phyloP scores from a whole-genome alignment of 2,888 invertebrate genomes.

The Luperina testacea region DNA sequence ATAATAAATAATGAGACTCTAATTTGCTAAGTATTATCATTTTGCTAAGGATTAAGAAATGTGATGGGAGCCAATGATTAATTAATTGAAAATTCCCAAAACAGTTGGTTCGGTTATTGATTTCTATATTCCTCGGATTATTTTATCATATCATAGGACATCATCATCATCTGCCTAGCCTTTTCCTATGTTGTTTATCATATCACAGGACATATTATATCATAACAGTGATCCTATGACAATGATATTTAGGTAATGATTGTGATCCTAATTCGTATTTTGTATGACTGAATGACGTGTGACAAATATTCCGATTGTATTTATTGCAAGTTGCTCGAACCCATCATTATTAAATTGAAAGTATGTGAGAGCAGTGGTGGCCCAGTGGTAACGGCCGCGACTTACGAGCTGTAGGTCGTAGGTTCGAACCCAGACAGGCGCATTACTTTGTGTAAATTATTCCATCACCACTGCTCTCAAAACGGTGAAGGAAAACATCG shows the following conservation, averaged over 20 bases:
- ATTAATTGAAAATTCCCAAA: not conserved
- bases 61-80: not conserved
- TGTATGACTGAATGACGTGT: not conserved
- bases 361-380: too few relatives aligned
- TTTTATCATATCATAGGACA: too few relatives aligned
- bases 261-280: not conserved
- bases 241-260: too few relatives aligned
- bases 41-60: constrained; percentile 8
- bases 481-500: too few relatives aligned
- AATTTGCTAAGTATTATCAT: not conserved
- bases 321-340: not conserved
- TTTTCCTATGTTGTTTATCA: too few relatives aligned
- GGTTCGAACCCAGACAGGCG: too few relatives aligned
- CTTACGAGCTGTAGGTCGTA: too few relatives aligned
- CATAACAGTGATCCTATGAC: not conserved
- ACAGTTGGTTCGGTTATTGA: not conserved
- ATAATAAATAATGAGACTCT: not conserved
- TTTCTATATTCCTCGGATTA: not conserved
- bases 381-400: too few relatives aligned
- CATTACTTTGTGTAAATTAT: too few relatives aligned
- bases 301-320: not conserved
- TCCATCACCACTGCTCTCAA: too few relatives aligned
- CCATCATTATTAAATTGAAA: not conserved
- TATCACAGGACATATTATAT: too few relatives aligned
- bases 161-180: too few relatives aligned